A percentile compares a stretch with the other conserved stretches of the same genome.
These are phyloP conservation scores for Tryphoninae sp. DNA, from an alignment of 2,888 invertebrate species.

Conservation along the genomic window DNA sequence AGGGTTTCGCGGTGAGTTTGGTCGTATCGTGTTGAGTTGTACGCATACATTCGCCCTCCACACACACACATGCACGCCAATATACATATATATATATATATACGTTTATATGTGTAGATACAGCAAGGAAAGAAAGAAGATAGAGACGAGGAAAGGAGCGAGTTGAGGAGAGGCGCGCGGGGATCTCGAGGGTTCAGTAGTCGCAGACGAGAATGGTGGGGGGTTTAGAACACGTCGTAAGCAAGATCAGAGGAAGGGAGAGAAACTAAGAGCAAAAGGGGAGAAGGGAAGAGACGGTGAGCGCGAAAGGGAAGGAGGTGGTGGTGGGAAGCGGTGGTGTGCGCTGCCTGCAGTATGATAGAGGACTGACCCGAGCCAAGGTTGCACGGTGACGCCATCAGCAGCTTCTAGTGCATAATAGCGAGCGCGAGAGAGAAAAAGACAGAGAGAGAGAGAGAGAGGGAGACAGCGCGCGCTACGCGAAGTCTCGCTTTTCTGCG, in stretches of 20 bases:
- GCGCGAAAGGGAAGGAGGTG: constrained; percentile 53
- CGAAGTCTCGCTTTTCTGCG: constrained; percentile 28
- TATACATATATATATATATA: constrained; percentile 23
- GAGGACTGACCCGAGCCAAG: constrained; percentile 81
- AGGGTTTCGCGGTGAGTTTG: constrained; percentile 49
- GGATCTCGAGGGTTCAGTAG: constrained; percentile 59
- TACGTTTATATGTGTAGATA: constrained; percentile 22
- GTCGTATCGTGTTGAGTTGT: constrained; percentile 37
- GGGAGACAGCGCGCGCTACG: constrained; percentile 8
- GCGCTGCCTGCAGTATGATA: constrained; percentile 79
- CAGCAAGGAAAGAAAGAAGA: constrained; percentile 31
- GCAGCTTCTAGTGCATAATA: constrained; percentile 80
- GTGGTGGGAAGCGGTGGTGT: constrained; percentile 64
- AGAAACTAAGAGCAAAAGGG: constrained; percentile 17
- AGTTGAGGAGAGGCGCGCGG: constrained; percentile 33
- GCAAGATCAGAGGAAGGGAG: constrained; percentile 49
- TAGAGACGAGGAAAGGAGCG: constrained; percentile 44
- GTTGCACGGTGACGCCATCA: constrained; percentile 80
- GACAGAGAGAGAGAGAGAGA: background rate
- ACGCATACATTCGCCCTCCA: background rate
- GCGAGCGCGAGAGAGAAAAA: constrained; percentile 63
- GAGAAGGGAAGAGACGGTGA: constrained; percentile 48
- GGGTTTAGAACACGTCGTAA: constrained; percentile 53
- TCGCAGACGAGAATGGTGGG: constrained; percentile 52
- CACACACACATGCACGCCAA: constrained; percentile 3